Conservation (phyloP, 2,113 vertebrate species). For the Oxygymnocypris stewartii region DNA sequence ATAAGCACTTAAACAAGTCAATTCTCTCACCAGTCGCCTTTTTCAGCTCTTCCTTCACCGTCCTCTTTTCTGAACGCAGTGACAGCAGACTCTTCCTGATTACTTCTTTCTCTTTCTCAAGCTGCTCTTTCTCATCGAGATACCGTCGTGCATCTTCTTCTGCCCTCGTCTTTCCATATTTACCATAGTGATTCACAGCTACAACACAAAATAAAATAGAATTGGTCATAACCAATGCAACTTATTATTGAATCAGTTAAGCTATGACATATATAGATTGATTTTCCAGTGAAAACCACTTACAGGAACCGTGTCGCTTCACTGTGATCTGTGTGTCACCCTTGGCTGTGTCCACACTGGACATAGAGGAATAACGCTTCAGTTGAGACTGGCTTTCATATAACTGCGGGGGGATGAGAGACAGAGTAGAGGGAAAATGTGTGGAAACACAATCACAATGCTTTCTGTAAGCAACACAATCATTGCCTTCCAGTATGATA, state of each 20-base stretch:
- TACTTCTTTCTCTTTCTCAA: slow-evolving; percentile 87
- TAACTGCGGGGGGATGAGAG: slow-evolving; percentile 19
- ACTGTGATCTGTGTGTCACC: slow-evolving; percentile 83
- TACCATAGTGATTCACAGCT: slow-evolving; percentile 90
- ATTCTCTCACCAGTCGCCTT: slow-evolving; percentile 73
- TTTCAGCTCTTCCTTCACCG: slow-evolving; percentile 83
- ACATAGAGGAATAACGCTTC: slow-evolving; percentile 90
- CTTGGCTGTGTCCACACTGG: slow-evolving; percentile 85
- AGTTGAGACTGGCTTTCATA: slow-evolving; percentile 73
- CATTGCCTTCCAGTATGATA: neutral
- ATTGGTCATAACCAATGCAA: neutral
- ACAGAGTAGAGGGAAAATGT: neutral
- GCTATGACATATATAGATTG: too few species aligned
- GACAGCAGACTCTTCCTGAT: slow-evolving; percentile 80
- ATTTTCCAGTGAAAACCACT: slow-evolving; percentile 70
- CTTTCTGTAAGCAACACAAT: neutral
- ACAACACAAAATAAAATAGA: neutral
- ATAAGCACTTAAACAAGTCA: too few species aligned
- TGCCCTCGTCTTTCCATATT: slow-evolving; percentile 93
- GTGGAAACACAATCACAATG: neutral
- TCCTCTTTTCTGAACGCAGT: slow-evolving; percentile 85
- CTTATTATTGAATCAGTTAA: neutral
- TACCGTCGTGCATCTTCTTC: slow-evolving; percentile 92
- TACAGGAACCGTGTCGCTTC: slow-evolving; percentile 91
- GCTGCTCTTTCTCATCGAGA: slow-evolving; percentile 86